A percentile compares a stretch with the other conserved stretches of the same genome.
Evolutionary conservation across 1,140 invertebrate species (phyloP).

Genomic region (Protaetia brevitarsis): DNA sequence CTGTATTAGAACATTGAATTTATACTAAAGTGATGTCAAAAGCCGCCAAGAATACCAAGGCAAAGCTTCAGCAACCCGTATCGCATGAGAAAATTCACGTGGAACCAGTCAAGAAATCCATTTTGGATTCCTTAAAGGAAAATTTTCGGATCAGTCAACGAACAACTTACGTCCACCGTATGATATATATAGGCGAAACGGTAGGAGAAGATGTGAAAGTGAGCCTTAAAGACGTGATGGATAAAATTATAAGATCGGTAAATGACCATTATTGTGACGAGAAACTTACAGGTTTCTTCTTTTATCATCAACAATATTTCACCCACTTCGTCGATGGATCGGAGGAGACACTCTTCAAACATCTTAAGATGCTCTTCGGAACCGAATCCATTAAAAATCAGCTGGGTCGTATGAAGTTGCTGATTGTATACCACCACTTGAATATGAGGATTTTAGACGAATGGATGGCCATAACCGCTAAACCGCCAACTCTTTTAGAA

Average conservation of each 20-base stretch:
- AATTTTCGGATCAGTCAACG: neutral
- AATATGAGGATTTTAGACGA: conserved; percentile 27
- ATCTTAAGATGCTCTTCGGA: neutral
- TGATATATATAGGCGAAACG: conserved; percentile 18
- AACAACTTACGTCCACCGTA: neutral
- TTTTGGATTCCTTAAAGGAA: conserved; percentile 1
- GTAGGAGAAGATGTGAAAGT: neutral
- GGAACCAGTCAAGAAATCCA: neutral
- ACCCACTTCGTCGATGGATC: conserved; percentile 4
- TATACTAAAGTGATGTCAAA: no score
- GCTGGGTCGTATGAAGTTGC: conserved; percentile 12
- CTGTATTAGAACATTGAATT: no score
- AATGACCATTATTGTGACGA: conserved; percentile 9
- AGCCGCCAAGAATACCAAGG: neutral
- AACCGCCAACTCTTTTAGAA: conserved; percentile 26
- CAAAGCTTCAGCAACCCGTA: neutral
- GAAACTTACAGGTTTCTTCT: conserved; percentile 17
- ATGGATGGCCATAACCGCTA: conserved; percentile 25
- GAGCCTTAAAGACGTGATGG: neutral
- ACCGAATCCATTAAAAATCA: neutral
- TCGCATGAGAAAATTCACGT: neutral
- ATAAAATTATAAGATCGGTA: conserved; percentile 3
- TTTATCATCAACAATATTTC: conserved; percentile 12
- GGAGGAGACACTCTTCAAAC: conserved; percentile 5
- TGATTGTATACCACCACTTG: conserved; percentile 12